Conservation (phyloP, 2,888 invertebrate genomes). For the Apamea sordens region DNA sequence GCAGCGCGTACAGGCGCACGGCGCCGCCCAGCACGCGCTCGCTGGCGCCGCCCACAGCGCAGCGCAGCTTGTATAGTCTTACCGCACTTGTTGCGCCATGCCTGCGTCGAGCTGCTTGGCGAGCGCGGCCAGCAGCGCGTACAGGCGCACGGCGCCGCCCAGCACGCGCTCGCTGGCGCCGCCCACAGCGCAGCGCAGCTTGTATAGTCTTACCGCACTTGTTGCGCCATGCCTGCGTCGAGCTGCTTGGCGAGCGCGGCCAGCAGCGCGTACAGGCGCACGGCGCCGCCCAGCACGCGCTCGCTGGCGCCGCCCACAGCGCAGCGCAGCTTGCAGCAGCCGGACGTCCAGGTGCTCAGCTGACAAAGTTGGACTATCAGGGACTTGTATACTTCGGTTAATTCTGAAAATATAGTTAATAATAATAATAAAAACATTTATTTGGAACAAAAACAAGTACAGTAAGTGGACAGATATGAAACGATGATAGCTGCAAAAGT, state of each 20-base stretch:
- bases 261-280: constrained; percentile 77
- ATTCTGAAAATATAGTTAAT: constrained; percentile 71
- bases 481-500: too few species aligned
- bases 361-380: constrained; percentile 80
- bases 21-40: constrained; percentile 74
- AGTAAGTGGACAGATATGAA: too few species aligned
- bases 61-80: constrained; percentile 55
- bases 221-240: constrained; percentile 66
- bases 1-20: constrained; percentile 77
- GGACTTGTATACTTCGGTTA: constrained; percentile 78
- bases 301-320: constrained; percentile 77
- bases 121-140: constrained; percentile 74
- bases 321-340: constrained; percentile 74
- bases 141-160: constrained; percentile 73
- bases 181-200: constrained; percentile 78
- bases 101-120: constrained; percentile 71
- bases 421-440: too few species aligned
- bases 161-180: constrained; percentile 78
- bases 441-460: too few species aligned
- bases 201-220: constrained; percentile 68
- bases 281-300: constrained; percentile 72
- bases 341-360: constrained; percentile 71
- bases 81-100: constrained; percentile 73
- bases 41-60: constrained; percentile 77
- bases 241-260: constrained; percentile 73